These are phyloP conservation scores for Beris chalybata DNA, from an alignment of 2,888 invertebrate species.

Conservation along the genomic window DNA sequence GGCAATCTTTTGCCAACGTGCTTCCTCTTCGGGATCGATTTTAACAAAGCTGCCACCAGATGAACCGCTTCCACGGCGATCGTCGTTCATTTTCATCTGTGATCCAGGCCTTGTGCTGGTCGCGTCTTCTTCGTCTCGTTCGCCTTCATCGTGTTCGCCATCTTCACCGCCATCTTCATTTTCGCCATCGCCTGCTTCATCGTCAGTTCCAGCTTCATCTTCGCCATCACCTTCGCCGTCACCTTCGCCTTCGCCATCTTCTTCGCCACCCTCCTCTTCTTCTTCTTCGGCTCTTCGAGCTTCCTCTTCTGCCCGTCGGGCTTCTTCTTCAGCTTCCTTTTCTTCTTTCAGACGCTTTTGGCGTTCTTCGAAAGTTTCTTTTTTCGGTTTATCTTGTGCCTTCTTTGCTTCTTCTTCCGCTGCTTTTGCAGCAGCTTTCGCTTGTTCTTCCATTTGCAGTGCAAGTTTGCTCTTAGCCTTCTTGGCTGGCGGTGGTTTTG, in stretches of 20 bases:
- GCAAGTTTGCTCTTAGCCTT: conserved; percentile 51
- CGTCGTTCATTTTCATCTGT: conserved; percentile 36
- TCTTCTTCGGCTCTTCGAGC: conserved; percentile 48
- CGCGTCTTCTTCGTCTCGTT: conserved; percentile 42
- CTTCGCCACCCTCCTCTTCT: conserved; percentile 43
- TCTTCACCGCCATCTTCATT: conserved; percentile 43
- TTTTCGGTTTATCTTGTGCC: conserved; percentile 49
- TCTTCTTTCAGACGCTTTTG: conserved; percentile 50
- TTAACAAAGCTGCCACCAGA: conserved; percentile 51
- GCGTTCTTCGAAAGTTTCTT: conserved; percentile 51
- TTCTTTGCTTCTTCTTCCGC: conserved; percentile 50
- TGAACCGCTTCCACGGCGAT: conserved; percentile 50
- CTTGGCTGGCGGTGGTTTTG: conserved; percentile 53
- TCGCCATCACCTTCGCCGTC: conserved; percentile 37
- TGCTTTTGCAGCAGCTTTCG: conserved; percentile 52
- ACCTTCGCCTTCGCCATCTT: conserved; percentile 41
- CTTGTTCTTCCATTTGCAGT: conserved; percentile 54
- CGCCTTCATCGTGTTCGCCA: conserved; percentile 42
- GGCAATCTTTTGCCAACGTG: conserved; percentile 53
- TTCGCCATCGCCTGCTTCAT: conserved; percentile 38
- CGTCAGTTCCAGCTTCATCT: conserved; percentile 37
- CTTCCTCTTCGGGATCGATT: conserved; percentile 51
- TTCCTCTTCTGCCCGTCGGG: conserved; percentile 42
- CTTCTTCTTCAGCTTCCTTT: conserved; percentile 46
- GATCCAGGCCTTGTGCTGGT: conserved; percentile 30